Percentiles rank a stretch among this genome's conserved stretches.
These are phyloP conservation scores for Patiria pectinifera DNA, from an alignment of 53 echinoderm and acorn worm genomes.

Conservation along the genomic window DNA sequence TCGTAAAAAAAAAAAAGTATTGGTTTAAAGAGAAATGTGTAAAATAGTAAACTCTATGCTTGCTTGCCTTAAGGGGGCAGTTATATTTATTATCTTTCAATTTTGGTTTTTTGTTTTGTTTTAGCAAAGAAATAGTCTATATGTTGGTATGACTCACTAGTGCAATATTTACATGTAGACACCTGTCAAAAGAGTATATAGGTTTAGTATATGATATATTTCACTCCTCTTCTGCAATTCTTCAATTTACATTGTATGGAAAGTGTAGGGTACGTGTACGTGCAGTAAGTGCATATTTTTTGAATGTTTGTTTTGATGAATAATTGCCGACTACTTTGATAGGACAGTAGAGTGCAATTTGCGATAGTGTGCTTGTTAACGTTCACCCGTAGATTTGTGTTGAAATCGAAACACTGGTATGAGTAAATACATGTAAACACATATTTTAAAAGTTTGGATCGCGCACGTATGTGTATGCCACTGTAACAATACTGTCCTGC, in stretches of 20 bases:
- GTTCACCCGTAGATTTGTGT: background rate
- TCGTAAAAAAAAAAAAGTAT: constrained; percentile 41
- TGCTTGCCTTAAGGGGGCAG: background rate
- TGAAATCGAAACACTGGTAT: background rate
- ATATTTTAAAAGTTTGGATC: background rate
- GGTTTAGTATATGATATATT: constrained; percentile 30
- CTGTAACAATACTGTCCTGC: background rate
- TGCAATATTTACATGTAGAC: constrained; percentile 51
- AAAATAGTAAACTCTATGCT: constrained; percentile 40
- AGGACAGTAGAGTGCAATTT: background rate
- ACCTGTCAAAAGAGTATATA: background rate
- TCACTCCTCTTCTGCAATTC: background rate
- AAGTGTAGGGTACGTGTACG: background rate
- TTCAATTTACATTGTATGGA: constrained; percentile 21
- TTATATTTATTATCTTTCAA: constrained; percentile 56
- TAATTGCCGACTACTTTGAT: background rate
- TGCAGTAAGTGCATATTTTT: constrained; percentile 20
- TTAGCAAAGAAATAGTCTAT: constrained; percentile 32
- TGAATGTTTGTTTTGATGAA: background rate
- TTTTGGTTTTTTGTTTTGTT: constrained; percentile 18
- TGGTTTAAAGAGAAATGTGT: constrained; percentile 42
- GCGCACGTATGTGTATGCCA: background rate
- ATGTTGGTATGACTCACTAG: constrained; percentile 37
- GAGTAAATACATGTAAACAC: too few relatives aligned
- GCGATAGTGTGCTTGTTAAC: background rate